Conservation (phyloP, 1,140 invertebrate genomes). For the Calycopis cecrops region DNA sequence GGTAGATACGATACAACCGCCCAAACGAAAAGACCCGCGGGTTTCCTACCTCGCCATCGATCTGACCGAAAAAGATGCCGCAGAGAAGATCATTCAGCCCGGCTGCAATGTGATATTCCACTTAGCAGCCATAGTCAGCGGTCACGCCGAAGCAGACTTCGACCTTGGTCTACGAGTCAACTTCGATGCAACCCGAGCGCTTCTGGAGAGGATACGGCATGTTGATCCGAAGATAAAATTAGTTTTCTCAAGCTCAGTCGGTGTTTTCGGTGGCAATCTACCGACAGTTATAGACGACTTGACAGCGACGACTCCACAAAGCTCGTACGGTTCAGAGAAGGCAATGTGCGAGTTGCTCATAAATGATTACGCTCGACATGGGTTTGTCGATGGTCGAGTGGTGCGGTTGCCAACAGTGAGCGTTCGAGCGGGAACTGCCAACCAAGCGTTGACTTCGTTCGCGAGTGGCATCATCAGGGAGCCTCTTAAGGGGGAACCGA, state of each 20-base stretch:
- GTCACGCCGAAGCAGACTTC: constrained; percentile 44
- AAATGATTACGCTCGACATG: constrained; percentile 50
- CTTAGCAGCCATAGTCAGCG: constrained; percentile 47
- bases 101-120: constrained; percentile 37
- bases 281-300: constrained; percentile 40
- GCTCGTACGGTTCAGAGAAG: constrained; percentile 53
- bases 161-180: constrained; percentile 47
- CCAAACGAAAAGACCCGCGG: constrained; percentile 22
- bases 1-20: constrained; percentile 29
- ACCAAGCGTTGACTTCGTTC: constrained; percentile 54
- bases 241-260: constrained; percentile 49
- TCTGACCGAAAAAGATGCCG: constrained; percentile 26
- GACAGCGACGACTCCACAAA: constrained; percentile 45
- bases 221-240: constrained; percentile 36
- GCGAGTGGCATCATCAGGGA: constrained; percentile 56
- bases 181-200: constrained; percentile 49
- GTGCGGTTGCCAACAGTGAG: constrained; percentile 54
- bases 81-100: constrained; percentile 20
- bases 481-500: constrained; percentile 39
- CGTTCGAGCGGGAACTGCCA: constrained; percentile 45
- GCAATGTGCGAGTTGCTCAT: constrained; percentile 56
- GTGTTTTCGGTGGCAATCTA: constrained; percentile 49
- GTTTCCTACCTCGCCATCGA: constrained; percentile 32
- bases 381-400: constrained; percentile 41
- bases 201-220: constrained; percentile 39